A percentile compares a stretch with the other conserved stretches of the same genome.
Evolutionary conservation across 2,888 invertebrate species (phyloP).

Genomic region (Glyphotaelius pellucidus): DNA sequence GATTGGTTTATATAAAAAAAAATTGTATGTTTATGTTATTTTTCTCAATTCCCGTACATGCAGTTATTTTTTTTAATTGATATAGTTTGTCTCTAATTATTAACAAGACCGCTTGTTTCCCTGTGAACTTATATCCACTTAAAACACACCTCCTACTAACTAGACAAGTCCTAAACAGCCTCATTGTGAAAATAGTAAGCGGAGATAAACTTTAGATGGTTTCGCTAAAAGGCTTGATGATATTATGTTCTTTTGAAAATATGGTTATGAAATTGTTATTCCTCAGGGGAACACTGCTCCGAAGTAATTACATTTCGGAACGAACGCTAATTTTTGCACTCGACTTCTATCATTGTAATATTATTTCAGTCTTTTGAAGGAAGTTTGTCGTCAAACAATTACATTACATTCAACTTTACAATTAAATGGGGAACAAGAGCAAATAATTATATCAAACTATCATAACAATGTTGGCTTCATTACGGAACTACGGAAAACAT

Average conservation of each 20-base stretch:
- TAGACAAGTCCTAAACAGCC: neutral
- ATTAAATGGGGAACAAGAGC: neutral
- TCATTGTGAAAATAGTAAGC: neutral
- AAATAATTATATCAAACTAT: neutral
- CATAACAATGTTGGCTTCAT: neutral
- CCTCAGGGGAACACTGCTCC: neutral
- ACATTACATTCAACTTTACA: neutral
- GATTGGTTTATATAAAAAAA: no score
- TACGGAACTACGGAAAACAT: neutral
- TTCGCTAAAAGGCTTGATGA: neutral
- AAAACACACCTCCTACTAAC: neutral
- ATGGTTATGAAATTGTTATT: neutral
- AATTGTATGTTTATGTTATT: no score
- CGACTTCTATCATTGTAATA: neutral
- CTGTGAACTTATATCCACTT: neutral
- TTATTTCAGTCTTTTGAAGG: neutral
- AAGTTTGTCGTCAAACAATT: neutral
- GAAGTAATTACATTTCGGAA: neutral
- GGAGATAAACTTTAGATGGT: neutral
- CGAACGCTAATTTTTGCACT: neutral
- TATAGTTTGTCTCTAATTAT: neutral
- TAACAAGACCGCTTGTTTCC: neutral
- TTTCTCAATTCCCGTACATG: no score
- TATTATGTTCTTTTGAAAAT: neutral
- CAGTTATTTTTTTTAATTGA: no score